Conservation (phyloP, 2,797 vertebrate species). For the Ctenosaura bakeri region DNA sequence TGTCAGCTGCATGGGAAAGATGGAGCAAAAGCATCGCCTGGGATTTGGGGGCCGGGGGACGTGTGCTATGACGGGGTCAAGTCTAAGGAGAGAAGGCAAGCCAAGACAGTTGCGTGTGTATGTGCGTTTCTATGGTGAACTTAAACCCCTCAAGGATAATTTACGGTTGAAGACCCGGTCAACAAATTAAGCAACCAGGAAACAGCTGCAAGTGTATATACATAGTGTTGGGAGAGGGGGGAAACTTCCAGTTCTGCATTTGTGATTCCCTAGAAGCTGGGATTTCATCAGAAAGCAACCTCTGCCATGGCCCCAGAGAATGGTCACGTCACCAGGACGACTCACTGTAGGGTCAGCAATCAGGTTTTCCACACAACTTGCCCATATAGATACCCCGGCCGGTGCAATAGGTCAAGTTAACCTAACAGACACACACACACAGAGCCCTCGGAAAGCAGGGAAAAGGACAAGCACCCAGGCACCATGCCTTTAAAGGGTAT, state of each 20-base stretch:
- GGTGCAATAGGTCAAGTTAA: background rate
- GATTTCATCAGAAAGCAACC: background rate
- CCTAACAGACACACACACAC: background rate
- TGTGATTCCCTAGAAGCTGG: background rate
- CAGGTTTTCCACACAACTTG: background rate
- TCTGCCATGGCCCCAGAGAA: background rate
- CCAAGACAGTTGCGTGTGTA: background rate
- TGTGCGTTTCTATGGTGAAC: background rate
- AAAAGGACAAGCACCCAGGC: background rate
- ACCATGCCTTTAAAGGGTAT: background rate
- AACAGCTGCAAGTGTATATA: background rate
- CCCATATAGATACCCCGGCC: background rate
- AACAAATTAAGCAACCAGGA: background rate
- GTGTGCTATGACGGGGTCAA: background rate
- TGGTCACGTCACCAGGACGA: background rate
- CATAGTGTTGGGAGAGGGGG: rapidly evolving
- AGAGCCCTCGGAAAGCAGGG: background rate
- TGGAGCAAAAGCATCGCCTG: background rate
- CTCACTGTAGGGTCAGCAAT: background rate
- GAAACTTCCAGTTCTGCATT: background rate
- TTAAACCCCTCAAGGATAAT: background rate
- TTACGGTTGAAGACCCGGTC: background rate
- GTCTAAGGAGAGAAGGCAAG: background rate
- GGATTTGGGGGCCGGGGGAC: background rate
- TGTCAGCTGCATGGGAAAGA: background rate